Percentiles rank a stretch among this genome's conserved stretches.
Conservation (phyloP, 2,888 invertebrate species). For the Latrodectus hesperus region DNA sequence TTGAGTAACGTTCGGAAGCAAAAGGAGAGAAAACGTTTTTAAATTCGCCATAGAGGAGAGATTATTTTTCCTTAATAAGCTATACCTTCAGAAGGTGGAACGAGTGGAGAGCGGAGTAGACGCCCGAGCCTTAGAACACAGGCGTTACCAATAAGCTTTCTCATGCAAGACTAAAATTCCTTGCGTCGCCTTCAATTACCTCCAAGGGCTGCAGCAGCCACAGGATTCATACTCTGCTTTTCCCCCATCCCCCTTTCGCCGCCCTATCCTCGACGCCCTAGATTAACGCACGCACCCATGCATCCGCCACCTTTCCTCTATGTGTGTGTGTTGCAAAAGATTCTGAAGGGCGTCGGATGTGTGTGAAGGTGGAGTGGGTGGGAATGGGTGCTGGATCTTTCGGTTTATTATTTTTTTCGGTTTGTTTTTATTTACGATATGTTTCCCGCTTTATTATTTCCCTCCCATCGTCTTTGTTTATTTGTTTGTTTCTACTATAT, state of each 20-base stretch:
- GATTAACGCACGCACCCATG: constrained; percentile 63
- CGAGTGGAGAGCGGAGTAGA: neutral
- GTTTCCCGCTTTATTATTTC: constrained; percentile 15
- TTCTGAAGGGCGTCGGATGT: neutral
- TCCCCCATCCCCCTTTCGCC: constrained; percentile 17
- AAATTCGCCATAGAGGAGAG: constrained; percentile 60
- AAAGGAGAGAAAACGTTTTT: constrained; percentile 60
- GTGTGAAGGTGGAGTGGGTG: constrained; percentile 27
- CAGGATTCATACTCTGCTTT: constrained; percentile 64
- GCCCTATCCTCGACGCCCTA: constrained; percentile 42
- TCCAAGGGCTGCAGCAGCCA: constrained; percentile 52
- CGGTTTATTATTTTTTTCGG: constrained; percentile 35
- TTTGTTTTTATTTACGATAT: neutral
- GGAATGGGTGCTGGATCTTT: constrained; percentile 38
- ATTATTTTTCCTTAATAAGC: constrained; percentile 70
- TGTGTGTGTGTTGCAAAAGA: constrained; percentile 7
- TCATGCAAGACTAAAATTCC: constrained; percentile 67
- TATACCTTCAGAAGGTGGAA: constrained; percentile 45
- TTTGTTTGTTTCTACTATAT: neutral
- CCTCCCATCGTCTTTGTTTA: neutral
- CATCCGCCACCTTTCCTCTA: constrained; percentile 15
- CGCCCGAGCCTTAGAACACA: constrained; percentile 39
- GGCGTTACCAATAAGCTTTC: constrained; percentile 67
- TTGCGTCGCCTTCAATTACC: constrained; percentile 68
- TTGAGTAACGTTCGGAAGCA: constrained; percentile 21